phyloP scores from a whole-genome alignment of 2,797 vertebrate species.

The Pseudomugil tenellus region DNA sequence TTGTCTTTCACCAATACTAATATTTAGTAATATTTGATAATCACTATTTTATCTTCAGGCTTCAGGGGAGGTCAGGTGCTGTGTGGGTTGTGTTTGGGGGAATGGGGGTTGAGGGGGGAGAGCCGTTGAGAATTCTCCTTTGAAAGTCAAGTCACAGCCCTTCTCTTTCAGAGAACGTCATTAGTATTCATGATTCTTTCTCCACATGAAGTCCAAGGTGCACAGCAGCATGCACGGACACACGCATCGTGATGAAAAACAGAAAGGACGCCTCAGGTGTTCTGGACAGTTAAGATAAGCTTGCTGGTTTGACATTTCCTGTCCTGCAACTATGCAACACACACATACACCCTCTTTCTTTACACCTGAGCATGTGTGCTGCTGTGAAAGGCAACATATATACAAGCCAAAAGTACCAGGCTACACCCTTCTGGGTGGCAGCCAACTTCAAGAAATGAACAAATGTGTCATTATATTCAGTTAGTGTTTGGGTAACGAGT shows the following conservation, averaged over 20 bases:
- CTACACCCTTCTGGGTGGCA: slow-evolving; percentile 21
- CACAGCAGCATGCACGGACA: slow-evolving; percentile 62
- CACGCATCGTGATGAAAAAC: slow-evolving; percentile 56
- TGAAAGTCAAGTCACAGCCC: slow-evolving; percentile 76
- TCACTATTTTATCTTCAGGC: slow-evolving; percentile 69
- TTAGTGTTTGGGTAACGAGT: slow-evolving; percentile 24
- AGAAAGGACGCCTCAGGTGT: slow-evolving; percentile 69
- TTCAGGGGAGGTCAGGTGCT: slow-evolving; percentile 60
- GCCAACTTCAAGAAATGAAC: slow-evolving; percentile 25
- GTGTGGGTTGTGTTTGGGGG: slow-evolving; percentile 16
- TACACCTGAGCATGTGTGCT: slow-evolving; percentile 49
- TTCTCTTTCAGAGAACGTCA: slow-evolving; percentile 67
- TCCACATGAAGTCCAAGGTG: slow-evolving; percentile 55
- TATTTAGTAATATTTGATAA: slow-evolving; percentile 65
- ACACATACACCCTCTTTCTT: slow-evolving; percentile 1
- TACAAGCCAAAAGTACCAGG: slow-evolving; percentile 31
- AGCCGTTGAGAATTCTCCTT: slow-evolving; percentile 60
- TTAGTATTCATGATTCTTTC: slow-evolving; percentile 79
- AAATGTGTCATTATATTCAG: slow-evolving; percentile 38
- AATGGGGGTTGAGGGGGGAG: slow-evolving; percentile 18
- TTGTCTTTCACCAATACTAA: slow-evolving; percentile 30
- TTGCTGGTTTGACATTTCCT: slow-evolving; percentile 70
- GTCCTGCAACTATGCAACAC: slow-evolving; percentile 32
- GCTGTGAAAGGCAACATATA: slow-evolving; percentile 37
- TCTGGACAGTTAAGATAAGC: slow-evolving; percentile 79